These are phyloP conservation scores for Lepidonotus clava DNA, from an alignment of 2,888 invertebrate genomes.

Conservation along the genomic window DNA sequence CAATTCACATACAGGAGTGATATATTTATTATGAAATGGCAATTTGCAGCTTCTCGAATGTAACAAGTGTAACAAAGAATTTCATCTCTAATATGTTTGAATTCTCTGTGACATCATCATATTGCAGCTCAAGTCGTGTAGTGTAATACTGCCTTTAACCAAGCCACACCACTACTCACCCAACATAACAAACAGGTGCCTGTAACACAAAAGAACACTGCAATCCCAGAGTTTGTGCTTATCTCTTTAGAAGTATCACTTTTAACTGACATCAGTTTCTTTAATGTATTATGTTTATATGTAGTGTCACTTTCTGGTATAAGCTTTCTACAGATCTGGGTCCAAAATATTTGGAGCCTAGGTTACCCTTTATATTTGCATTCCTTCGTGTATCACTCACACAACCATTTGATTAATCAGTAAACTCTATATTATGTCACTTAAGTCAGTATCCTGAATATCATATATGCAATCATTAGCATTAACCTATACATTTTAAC, in stretches of 20 bases:
- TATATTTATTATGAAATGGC: too few species aligned
- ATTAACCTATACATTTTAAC: not conserved
- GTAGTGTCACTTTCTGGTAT: too few species aligned
- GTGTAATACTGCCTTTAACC: not conserved
- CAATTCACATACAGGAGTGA: too few species aligned
- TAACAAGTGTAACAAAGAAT: not conserved
- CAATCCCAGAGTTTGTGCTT: constrained; percentile 28
- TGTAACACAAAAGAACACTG: not conserved
- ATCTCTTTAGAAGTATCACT: constrained; percentile 23
- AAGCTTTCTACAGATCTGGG: too few species aligned
- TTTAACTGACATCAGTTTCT: not conserved
- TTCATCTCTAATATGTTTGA: not conserved
- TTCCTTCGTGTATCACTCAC: too few species aligned
- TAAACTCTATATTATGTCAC: not conserved
- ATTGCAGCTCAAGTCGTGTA: not conserved
- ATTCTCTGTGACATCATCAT: not conserved
- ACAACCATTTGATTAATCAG: not conserved
- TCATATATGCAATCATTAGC: not conserved
- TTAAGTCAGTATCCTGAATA: not conserved
- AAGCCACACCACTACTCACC: not conserved
- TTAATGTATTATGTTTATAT: not conserved
- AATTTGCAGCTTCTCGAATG: too few species aligned
- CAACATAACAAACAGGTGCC: not conserved
- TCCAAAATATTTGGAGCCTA: not conserved
- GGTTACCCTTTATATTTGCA: not conserved